Conservation (phyloP, 1,140 invertebrate genomes). For the Calephelis virginiensis region DNA sequence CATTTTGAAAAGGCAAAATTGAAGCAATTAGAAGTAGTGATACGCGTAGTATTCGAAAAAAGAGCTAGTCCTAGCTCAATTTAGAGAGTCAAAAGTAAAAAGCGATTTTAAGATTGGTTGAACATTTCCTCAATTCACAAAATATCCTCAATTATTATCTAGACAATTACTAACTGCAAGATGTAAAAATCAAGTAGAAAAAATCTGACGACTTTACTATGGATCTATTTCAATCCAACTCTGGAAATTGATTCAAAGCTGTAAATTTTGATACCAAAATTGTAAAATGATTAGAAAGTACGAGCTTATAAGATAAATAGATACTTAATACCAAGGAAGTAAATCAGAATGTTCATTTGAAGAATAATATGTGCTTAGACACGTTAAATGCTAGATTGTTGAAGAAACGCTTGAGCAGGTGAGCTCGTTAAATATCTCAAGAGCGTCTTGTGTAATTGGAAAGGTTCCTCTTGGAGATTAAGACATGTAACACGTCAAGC, state of each 20-base stretch:
- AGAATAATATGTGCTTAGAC: slow-evolving; percentile 4
- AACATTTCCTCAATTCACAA: no score
- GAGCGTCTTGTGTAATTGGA: slow-evolving; percentile 21
- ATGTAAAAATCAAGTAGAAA: no score
- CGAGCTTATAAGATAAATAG: background rate
- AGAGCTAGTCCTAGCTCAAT: no score
- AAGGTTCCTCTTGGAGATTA: slow-evolving; percentile 17
- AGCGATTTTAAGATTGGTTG: no score
- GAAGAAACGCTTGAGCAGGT: slow-evolving; percentile 21
- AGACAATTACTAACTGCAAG: no score
- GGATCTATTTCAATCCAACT: no score
- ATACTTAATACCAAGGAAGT: background rate
- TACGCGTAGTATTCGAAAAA: no score
- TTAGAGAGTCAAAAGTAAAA: no score
- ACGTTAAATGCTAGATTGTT: slow-evolving; percentile 10
- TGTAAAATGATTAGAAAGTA: background rate
- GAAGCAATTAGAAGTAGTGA: no score
- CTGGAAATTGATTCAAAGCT: background rate
- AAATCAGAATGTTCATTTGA: background rate
- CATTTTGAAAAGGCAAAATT: no score
- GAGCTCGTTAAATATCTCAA: slow-evolving; percentile 19
- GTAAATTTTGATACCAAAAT: background rate
- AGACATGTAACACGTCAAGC: slow-evolving; percentile 1
- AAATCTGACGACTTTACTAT: no score
- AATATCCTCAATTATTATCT: no score